A percentile compares a stretch with the other conserved stretches of the same genome.
Conservation (phyloP, 2,113 vertebrate genomes). For the Onychostoma macrolepis region DNA sequence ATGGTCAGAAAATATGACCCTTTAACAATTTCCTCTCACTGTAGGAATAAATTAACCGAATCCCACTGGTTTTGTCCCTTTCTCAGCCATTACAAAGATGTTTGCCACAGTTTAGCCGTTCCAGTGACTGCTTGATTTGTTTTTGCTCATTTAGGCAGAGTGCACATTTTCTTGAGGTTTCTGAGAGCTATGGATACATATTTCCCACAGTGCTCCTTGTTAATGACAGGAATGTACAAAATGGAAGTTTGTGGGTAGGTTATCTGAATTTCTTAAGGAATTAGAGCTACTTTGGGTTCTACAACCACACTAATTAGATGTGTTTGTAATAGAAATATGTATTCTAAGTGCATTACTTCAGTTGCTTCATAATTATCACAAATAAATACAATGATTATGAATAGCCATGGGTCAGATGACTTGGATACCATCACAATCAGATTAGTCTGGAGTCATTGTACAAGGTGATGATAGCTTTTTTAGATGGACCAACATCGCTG, state of each 20-base stretch:
- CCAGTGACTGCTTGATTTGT: not conserved
- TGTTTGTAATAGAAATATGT: not conserved
- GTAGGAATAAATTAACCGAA: not conserved
- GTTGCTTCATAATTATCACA: not conserved
- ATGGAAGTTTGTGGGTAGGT: not conserved
- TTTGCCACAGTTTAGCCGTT: not conserved
- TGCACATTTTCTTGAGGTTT: not conserved
- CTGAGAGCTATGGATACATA: not conserved
- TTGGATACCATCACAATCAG: not conserved
- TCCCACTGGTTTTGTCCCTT: conserved; percentile 6
- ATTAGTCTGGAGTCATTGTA: not conserved
- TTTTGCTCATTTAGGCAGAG: not conserved
- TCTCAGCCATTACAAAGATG: not conserved
- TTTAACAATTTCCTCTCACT: not conserved
- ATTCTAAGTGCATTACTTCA: not conserved
- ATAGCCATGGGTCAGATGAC: not conserved
- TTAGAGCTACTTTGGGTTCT: not conserved
- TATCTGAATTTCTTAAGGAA: not conserved
- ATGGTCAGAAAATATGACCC: conserved; percentile 2
- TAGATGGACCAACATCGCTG: not conserved
- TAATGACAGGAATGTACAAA: not conserved
- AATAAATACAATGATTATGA: not conserved
- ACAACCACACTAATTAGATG: not conserved
- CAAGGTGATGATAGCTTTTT: not conserved
- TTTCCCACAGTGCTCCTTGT: not conserved